phyloP scores from a whole-genome alignment of 1,140 invertebrate genomes.

The Onthophagus taurus region DNA sequence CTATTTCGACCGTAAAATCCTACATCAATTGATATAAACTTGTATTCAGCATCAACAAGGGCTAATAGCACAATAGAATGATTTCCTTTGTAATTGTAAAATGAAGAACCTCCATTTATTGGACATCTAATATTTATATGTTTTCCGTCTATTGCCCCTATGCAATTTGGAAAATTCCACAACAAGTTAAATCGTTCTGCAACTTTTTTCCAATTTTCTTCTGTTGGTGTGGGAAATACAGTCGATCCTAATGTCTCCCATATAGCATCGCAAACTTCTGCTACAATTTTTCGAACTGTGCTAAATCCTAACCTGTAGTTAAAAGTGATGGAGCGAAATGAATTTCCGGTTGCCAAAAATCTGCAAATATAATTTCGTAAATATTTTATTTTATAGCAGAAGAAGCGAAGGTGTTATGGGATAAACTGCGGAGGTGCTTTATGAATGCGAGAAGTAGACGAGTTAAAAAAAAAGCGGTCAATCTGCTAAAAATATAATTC shows the following conservation, averaged over 20 bases:
- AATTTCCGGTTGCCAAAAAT: conserved; percentile 9
- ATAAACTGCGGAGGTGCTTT: conserved; percentile 3
- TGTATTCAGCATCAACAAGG: conserved; percentile 35
- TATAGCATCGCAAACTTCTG: conserved; percentile 14
- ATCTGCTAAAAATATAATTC: not conserved
- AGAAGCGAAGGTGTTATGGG: conserved; percentile 3
- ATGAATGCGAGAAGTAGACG: conserved; percentile 2
- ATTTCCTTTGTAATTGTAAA: conserved; percentile 38
- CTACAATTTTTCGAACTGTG: conserved; percentile 15
- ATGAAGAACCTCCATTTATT: conserved; percentile 30
- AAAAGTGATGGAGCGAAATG: conserved; percentile 3
- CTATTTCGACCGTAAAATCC: conserved; percentile 36
- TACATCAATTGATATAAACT: conserved; percentile 37
- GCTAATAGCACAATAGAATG: conserved; percentile 38
- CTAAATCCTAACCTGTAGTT: conserved; percentile 14
- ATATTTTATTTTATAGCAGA: conserved; percentile 7
- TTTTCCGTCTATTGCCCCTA: conserved; percentile 39
- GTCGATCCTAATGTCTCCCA: no score
- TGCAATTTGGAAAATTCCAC: conserved; percentile 38
- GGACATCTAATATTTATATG: conserved; percentile 35
- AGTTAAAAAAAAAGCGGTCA: conserved; percentile 1
- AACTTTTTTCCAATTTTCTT: conserved; percentile 22
- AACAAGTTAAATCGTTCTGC: conserved; percentile 21
- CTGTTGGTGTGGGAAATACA: not conserved
- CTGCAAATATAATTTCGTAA: no score